Percentiles rank a stretch among this genome's conserved stretches.
Conservation (phyloP, 2,113 vertebrate genomes). For the Corapipo altera region DNA sequence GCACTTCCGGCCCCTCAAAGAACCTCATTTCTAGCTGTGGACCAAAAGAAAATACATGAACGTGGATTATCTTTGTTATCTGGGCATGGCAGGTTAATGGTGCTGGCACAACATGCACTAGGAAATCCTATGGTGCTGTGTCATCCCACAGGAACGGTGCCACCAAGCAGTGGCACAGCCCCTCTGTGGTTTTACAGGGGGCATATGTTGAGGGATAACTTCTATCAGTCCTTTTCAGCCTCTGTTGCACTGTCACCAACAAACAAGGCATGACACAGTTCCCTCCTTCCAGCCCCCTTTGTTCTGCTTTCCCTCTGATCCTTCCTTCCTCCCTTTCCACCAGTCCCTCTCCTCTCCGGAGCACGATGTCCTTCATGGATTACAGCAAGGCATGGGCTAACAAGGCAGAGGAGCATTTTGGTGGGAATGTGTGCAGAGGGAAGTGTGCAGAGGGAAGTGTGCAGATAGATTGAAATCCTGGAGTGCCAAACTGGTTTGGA, state of each 20-base stretch:
- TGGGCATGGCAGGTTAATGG: conserved; percentile 10
- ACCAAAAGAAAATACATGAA: conserved; percentile 2
- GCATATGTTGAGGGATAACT: background rate
- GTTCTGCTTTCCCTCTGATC: background rate
- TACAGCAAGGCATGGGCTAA: background rate
- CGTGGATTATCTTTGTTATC: conserved; percentile 39
- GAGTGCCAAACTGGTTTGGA: background rate
- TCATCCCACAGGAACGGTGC: background rate
- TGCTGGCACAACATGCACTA: background rate
- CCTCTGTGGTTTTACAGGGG: background rate
- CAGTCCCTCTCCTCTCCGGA: background rate
- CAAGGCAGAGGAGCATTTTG: background rate
- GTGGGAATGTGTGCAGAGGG: background rate
- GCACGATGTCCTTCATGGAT: background rate
- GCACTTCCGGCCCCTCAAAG: background rate
- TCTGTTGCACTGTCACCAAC: background rate
- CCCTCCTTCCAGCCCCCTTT: background rate
- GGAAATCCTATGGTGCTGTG: background rate
- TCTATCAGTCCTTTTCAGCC: background rate
- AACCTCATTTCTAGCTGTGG: conserved; percentile 4
- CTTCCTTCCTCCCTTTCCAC: background rate
- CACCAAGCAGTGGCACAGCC: background rate
- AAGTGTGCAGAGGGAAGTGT: background rate
- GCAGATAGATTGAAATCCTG: background rate
- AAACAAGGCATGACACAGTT: background rate